Evolutionary conservation across 2,797 vertebrate species (phyloP).

Genomic region (Mus minutoides): DNA sequence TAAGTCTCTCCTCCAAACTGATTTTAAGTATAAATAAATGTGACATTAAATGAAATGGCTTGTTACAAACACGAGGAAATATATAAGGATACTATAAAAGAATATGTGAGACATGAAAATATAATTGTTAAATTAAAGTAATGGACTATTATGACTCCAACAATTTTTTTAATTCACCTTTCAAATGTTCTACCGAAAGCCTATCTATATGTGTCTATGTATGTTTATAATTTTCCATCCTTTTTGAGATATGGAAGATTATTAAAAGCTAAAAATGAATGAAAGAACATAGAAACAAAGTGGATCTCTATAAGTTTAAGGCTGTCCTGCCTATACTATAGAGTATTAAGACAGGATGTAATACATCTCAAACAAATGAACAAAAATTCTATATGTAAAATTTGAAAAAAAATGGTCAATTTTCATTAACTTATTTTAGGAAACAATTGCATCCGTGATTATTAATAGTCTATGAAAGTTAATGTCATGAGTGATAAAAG

Average conservation of each 20-base stretch:
- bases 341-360: background rate
- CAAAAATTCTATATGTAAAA: background rate
- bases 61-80: background rate
- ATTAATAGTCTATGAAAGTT: background rate
- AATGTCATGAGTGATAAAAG: background rate
- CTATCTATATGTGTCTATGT: background rate
- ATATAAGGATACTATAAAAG: background rate
- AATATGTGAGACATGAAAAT: slow-evolving; percentile 8
- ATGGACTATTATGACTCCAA: background rate
- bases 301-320: background rate
- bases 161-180: background rate
- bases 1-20: background rate
- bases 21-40: slow-evolving; percentile 14
- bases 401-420: background rate
- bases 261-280: background rate
- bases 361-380: background rate
- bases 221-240: background rate
- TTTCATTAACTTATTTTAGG: background rate
- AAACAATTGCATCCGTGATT: background rate
- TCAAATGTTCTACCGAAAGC: background rate
- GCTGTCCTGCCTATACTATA: background rate
- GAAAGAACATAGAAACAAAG: background rate
- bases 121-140: slow-evolving; percentile 1
- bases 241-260: background rate
- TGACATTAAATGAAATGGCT: background rate